These are phyloP conservation scores for Oreonectes daqikongensis DNA, from an alignment of 2,797 vertebrate species.

Conservation along the genomic window DNA sequence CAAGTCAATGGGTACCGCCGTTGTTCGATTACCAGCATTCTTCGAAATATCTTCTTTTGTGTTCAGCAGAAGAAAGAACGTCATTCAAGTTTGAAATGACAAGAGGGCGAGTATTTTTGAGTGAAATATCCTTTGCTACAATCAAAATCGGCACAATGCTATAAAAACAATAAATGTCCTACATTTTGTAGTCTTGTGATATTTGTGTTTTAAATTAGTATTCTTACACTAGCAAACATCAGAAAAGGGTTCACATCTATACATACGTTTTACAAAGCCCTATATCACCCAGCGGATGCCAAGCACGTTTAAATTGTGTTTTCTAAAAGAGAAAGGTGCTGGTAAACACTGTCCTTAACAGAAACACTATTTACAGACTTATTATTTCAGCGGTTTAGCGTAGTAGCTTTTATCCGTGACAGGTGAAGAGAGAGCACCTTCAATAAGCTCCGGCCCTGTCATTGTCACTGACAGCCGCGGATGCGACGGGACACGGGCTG, in stretches of 20 bases:
- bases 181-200: not conserved
- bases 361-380: constrained; percentile 72
- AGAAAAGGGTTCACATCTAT: not conserved
- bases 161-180: not conserved
- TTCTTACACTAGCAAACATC: constrained; percentile 36
- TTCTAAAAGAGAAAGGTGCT: constrained; percentile 52
- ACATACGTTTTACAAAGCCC: not conserved
- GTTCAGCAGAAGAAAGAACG: no score
- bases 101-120: no score
- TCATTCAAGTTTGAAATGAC: no score
- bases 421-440: constrained; percentile 66
- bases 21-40: no score
- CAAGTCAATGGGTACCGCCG: no score
- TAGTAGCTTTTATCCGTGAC: constrained; percentile 68
- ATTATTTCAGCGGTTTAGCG: constrained; percentile 70
- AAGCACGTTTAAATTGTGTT: constrained; percentile 35
- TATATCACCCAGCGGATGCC: constrained; percentile 13
- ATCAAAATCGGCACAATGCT: not conserved
- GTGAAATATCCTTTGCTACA: not conserved
- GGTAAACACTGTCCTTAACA: constrained; percentile 63
- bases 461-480: constrained; percentile 75
- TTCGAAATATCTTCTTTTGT: no score
- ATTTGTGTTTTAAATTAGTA: not conserved
- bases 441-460: constrained; percentile 71
- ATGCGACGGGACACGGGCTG: constrained; percentile 51